Base-by-base conservation (phyloP, 2,888 invertebrate species). In the Synanthedon vespiformis region DNA sequence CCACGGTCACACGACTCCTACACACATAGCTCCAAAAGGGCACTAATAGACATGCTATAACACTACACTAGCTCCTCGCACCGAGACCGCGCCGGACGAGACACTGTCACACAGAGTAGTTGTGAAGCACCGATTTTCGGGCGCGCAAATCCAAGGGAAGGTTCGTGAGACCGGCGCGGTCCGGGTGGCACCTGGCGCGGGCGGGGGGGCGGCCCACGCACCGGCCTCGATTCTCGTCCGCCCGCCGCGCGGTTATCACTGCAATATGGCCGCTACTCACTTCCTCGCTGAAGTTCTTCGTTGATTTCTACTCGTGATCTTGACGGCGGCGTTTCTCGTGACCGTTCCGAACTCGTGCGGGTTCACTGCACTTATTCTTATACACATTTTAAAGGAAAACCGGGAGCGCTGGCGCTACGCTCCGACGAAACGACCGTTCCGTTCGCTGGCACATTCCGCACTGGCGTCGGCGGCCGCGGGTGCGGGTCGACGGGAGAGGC, bases 391-490 rank as follows among this genome's bases (percentile, higher is more conserved):
- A 88, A 87, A 86, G 80, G 84, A 83, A 88, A 87, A 85, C 84
- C 78, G 83, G 80, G 85, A 84, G 86, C 88, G 86, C 85, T 86
- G 80, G 84, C 85, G 83, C 81, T 84, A 83, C 88, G 84, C 84
- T 88, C 88, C 85, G 80, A 88, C 88, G 88, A 88, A 89, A 87
- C 88, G 85, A 83, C 86, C 85, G 88, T 88, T 88, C 87, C 84
- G 83, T 82, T 80, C 79, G 82, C 78, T 82, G 80, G 80, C 84
- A 80, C 86, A 88, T 83, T 85, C 85, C 87, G 85, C 85, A 88
- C 86, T 86, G 88, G 82, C 84, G 84, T 80, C 83, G 82, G 80
- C 34, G 80, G 80, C 73, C 68, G 81, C 79, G 77, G 77, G 80
- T 68, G 84, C 81, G 84, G 84, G 82, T 71, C 72, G 82, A 82